Conservation (phyloP, 2,113 vertebrate genomes). For the Nibea albiflora region DNA sequence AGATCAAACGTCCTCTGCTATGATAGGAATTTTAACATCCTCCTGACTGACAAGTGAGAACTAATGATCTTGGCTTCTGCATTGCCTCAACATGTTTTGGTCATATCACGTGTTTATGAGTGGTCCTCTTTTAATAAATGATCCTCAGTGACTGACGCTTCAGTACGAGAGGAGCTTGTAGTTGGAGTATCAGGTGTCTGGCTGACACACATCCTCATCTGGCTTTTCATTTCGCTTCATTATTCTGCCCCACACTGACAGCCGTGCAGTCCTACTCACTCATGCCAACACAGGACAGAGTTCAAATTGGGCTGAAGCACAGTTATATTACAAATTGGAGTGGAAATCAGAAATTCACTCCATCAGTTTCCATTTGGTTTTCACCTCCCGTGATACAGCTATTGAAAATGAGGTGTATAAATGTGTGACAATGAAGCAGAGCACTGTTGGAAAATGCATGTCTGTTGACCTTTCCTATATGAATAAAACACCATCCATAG, state of each 20-base stretch:
- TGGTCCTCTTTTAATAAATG: slow-evolving; percentile 14
- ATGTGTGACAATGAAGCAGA: slow-evolving; percentile 11
- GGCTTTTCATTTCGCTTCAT: slow-evolving; percentile 18
- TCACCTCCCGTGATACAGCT: not conserved
- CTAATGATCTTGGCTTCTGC: not conserved
- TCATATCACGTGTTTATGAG: not conserved
- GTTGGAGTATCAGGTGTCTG: slow-evolving; percentile 45
- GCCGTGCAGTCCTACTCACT: slow-evolving; percentile 8
- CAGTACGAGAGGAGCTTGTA: slow-evolving; percentile 11
- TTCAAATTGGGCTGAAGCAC: not conserved
- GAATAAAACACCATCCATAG: slow-evolving; percentile 23
- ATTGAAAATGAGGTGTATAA: not conserved
- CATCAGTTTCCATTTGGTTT: not conserved
- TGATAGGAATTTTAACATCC: slow-evolving; percentile 7
- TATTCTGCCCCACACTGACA: slow-evolving; percentile 24
- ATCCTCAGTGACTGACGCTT: slow-evolving; percentile 12
- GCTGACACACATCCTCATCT: slow-evolving; percentile 27
- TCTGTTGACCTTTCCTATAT: slow-evolving; percentile 30
- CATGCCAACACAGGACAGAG: not conserved
- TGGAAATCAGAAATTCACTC: not conserved
- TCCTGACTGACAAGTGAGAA: slow-evolving; percentile 2
- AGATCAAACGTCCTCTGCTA: not conserved
- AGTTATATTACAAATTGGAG: slow-evolving; percentile 5
- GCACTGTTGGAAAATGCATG: slow-evolving; percentile 2
- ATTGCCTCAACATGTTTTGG: slow-evolving; percentile 8